Percentiles rank a stretch among this genome's conserved stretches.
Conservation (phyloP, 2,113 vertebrate genomes). For the Cephalopholis sonnerati region DNA sequence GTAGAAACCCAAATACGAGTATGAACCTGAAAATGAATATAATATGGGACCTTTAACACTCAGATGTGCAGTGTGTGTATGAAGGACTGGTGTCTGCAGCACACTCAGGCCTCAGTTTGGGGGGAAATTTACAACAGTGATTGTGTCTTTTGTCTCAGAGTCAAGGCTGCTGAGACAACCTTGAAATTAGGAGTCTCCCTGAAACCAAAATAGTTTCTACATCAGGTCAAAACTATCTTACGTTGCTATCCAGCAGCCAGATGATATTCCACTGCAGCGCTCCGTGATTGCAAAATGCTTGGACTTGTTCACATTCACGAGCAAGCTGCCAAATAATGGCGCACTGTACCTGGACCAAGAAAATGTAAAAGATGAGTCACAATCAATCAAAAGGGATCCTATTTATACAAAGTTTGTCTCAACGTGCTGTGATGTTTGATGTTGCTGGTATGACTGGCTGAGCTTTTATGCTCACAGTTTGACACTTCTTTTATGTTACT, state of each 20-base stretch:
- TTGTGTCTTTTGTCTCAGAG: slow-evolving; percentile 20
- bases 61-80: neutral
- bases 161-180: slow-evolving; percentile 45
- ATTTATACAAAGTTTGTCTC: slow-evolving; percentile 13
- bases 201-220: slow-evolving; percentile 59
- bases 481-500: slow-evolving; percentile 42
- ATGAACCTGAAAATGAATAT: too few relatives aligned
- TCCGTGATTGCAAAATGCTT: slow-evolving; percentile 46
- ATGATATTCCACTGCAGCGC: slow-evolving; percentile 51
- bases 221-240: slow-evolving; percentile 56
- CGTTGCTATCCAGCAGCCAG: slow-evolving; percentile 51
- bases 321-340: slow-evolving; percentile 23
- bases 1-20: too few relatives aligned
- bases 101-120: neutral
- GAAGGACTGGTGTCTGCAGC: neutral
- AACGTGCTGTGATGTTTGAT: slow-evolving; percentile 16
- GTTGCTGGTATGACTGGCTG: slow-evolving; percentile 16
- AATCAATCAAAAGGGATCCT: slow-evolving; percentile 3
- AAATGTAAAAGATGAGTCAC: slow-evolving; percentile 15
- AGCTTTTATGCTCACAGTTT: slow-evolving; percentile 33
- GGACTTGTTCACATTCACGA: slow-evolving; percentile 38
- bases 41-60: neutral
- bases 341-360: slow-evolving; percentile 4
- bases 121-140: slow-evolving; percentile 9
- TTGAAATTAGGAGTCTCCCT: slow-evolving; percentile 51